Base-by-base conservation (phyloP, 2,113 vertebrate species). In the Carettochelys insculpta region DNA sequence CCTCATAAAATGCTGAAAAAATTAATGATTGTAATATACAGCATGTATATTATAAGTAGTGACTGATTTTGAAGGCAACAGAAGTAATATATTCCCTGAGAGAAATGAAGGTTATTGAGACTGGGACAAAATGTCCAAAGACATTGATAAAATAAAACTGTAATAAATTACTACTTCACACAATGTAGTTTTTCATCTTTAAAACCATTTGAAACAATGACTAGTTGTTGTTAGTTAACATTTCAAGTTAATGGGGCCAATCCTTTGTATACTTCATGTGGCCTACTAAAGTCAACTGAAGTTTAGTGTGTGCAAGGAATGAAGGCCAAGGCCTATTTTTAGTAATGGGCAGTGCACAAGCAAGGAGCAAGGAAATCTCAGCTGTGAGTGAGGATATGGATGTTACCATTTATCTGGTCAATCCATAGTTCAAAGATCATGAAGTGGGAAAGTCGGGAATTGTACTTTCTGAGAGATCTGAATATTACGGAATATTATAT, bases 1-100 rank as follows among this genome's bases (percentile, higher is more conserved):
- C 95, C 92, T 96, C 95, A 95, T 97, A 96, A 97, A 97, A 96
- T 38, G 85, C 45, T 92, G 29, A 47, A 94, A 94, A 92, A 94
- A 61, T 45, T 92, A 97, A 93, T 84, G 71, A 96, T 96, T 81
- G 47, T 71, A 90, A 90, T 94, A 94, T 95, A 95, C 90, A 17
- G 45, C 47, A 91, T 3, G 5, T 84, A 89, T 91, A 91, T 89
- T 96, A 94, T 92, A 97, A 95, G 96, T 93, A 94, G 90, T 51
- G 86, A 95, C 82, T 68, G 48, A 75, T 89, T 90, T 73, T 95
- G 92, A 94, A 86, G 88, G 94, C 27, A 87, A 91, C 93, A 83
- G 6, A 47, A 75, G 38, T 90, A 95, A 79, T 45, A 85, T 88
- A 93, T 90, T 95, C 68, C 68, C 50, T 48, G 10, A 45, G 79